Evolutionary conservation across 2,888 invertebrate genomes (phyloP), one percentile per base, ranked within the genome.

Genomic region (Drosophila meridiana): DNA sequence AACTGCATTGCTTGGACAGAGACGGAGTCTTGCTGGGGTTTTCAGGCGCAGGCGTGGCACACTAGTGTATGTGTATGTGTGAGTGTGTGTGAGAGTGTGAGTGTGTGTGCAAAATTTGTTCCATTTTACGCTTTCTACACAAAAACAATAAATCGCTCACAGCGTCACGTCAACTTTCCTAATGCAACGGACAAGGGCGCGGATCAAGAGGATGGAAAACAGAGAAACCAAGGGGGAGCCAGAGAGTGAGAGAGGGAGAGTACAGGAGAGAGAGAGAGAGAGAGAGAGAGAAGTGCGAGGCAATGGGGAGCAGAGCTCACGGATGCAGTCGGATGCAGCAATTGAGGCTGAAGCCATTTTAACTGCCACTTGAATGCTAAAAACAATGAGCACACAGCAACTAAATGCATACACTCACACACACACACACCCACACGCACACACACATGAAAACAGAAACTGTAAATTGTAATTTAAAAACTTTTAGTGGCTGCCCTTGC

Each of bases 121-220:
- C 85, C 85, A 85, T 89, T 89, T 85, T 89, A 87, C 87, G 85
- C 85, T 89, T 80, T 89, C 70, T 87, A 89, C 87, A 89, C 85
- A 89, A 85, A 89, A 89, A 89, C 85, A 85, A 85, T 85, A 85
- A 85, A 89, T 89, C 85, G 85, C 89, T 85, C 85, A 87, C 87
- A 85, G 85, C 89, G 87, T 84, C 87, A 80, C 89, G 87, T 85
- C 85, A 85, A 85, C 87, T 89, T 85, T 83, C 69, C 89, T 87
- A 87, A 84, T 85, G 89, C 83, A 71, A 73, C 69, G 70, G 57
- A 60, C 52, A 65, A 53, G 72, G 69, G 76, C 43, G 69, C 76
- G 58, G 63, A 32, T 50, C 20, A 34, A 50, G 50, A 34, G 32
- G 50, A 32, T 50, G 50, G 50, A 50, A 50, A 50, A 50, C 9